Percentiles rank a stretch among this genome's conserved stretches.
These are phyloP conservation scores for Rhinichthys klamathensis DNA, from an alignment of 2,113 vertebrate genomes.

Conservation along the genomic window DNA sequence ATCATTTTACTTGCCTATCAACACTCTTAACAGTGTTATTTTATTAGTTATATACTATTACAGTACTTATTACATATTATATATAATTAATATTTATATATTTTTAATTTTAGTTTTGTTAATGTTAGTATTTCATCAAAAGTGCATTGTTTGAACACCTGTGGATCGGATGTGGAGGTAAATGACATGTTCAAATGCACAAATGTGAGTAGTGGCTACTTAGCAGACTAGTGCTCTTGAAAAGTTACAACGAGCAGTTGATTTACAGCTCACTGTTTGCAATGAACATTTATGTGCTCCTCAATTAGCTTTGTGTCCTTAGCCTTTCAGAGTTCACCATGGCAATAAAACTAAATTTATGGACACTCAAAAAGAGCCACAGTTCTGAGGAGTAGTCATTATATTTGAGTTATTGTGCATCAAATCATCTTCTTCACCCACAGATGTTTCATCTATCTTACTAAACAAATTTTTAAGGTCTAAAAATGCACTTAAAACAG, in stretches of 20 bases:
- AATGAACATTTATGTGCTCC: constrained; percentile 52
- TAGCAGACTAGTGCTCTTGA: constrained; percentile 14
- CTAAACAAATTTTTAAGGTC: neutral
- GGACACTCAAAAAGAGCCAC: constrained; percentile 14
- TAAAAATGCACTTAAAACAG: neutral
- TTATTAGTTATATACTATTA: too few relatives aligned
- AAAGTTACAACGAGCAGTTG: constrained; percentile 13
- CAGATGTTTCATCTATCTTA: neutral
- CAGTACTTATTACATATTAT: too few relatives aligned
- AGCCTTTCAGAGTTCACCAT: constrained; percentile 53
- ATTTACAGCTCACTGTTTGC: constrained; percentile 34
- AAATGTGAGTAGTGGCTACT: constrained; percentile 18
- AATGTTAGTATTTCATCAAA: too few relatives aligned
- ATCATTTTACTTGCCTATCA: neutral
- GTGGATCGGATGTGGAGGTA: neutral
- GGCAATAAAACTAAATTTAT: constrained; percentile 32
- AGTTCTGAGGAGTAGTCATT: neutral
- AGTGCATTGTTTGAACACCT: neutral
- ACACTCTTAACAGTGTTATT: too few relatives aligned
- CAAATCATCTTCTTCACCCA: neutral
- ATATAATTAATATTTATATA: too few relatives aligned
- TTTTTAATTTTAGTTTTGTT: too few relatives aligned
- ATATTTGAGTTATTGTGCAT: neutral
- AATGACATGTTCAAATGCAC: constrained; percentile 28
- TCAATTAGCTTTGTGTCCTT: constrained; percentile 52